Evolutionary conservation across 2,888 invertebrate species (phyloP).

Genomic region (Polyommatus iphigenia): DNA sequence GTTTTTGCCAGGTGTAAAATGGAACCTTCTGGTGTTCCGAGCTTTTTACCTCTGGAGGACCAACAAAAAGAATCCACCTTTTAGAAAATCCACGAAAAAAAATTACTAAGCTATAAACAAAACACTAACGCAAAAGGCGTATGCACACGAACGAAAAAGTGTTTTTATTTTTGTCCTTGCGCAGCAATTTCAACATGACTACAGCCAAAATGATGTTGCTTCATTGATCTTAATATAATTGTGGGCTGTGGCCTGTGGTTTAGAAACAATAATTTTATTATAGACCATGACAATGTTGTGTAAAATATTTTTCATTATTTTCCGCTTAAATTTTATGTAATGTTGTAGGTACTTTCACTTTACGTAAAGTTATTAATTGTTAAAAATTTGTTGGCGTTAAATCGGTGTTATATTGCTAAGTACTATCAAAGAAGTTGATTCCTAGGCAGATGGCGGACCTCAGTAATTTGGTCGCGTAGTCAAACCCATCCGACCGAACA

Average conservation of each 20-base stretch:
- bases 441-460: too few species aligned
- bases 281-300: constrained; percentile 1
- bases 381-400: constrained; percentile 21
- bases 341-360: constrained; percentile 27
- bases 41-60: too few species aligned
- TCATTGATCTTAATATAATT: constrained; percentile 10
- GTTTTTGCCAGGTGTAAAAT: too few species aligned
- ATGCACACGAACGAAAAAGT: background rate
- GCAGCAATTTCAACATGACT: constrained; percentile 13
- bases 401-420: background rate
- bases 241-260: background rate
- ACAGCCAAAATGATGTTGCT: constrained; percentile 20
- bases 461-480: too few species aligned
- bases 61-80: too few species aligned
- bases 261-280: constrained; percentile 20
- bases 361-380: constrained; percentile 15
- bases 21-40: too few species aligned
- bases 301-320: constrained; percentile 25
- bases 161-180: constrained; percentile 16
- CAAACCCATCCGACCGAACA: too few species aligned
- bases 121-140: too few species aligned
- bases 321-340: constrained; percentile 15
- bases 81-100: too few species aligned
- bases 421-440: too few species aligned
- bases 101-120: too few species aligned